Evolutionary conservation across 1,140 invertebrate genomes (phyloP), one percentile per base, ranked within the genome.

Genomic region (Lordiphosa clarofinis): DNA sequence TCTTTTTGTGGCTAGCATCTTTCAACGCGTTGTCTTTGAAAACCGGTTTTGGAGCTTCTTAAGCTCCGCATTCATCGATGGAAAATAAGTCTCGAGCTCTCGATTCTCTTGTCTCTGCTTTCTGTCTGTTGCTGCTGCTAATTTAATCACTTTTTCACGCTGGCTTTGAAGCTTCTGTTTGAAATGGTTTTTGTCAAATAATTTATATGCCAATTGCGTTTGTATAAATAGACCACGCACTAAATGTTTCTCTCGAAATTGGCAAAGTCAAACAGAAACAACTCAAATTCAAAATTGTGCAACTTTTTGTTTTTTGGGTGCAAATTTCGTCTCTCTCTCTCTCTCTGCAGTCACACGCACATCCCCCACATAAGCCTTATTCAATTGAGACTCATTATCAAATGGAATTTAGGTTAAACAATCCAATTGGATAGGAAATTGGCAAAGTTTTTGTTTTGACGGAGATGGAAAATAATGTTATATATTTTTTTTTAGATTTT

Each of bases 121-220:
- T 19, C n/a, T 33, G 33, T 21, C 46, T 35, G 11, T 12, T 21
- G 43, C 21, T 24, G 19, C 19, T 28, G 3, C n/a, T 28, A 73
- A 73, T 73, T 73, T 56, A 73, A 72, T 73, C 68, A 73, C 21
- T 63, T 56, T 66, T 73, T 72, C 61, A 73, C 55, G 60, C 60
- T 63, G 52, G 33, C 48, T 37, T 48, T 50, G 19, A 10, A 35
- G 58, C 47, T 44, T 60, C 58, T 24, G 24, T 7, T 28, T 28
- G 24, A 28, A 28, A 28, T n/a, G 24, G 24, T 5, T 37, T 39
- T 46, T 52, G 47, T 4, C 43, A 58, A 59, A 35, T 37, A 13
- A 59, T 24, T 59, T 37, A 11, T 10, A 59, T 59, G 55, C 52
- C 15, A 59, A 40, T 5, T n/a, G 56, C 56, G 50, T 56, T 43